Base-by-base conservation (phyloP, 2,888 invertebrate genomes). In the Willowsia nigromaculata region DNA sequence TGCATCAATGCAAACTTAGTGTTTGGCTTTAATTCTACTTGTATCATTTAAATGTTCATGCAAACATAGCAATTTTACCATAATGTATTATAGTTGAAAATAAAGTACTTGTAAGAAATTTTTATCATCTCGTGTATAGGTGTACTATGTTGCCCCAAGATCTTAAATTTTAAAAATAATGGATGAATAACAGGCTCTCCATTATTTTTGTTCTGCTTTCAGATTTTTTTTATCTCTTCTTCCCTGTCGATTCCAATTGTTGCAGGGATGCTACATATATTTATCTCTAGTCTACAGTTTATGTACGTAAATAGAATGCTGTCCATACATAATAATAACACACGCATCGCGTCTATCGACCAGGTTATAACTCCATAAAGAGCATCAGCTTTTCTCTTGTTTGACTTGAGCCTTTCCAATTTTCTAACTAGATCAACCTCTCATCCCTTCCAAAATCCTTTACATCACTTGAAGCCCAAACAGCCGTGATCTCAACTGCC, bases 341-440 rank as follows among this genome's bases (percentile, higher is more conserved):
- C 30, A 62, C 30, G 47, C 18, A 59, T 27, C 11, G 9, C 1
- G 27, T 56, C 56, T 13, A 56, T 9, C 15, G 3, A 25, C 30
- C 9, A 13, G 11, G 15, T 62, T 30, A 0, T 3, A 53, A 4
- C 11, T 53, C 22, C 59, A 62, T 27, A 62, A 15, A 62, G 25
- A n/a, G 22, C 9, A 40, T 18, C 68, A 68, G 43, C 37, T 74
- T 43, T 76, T 11, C 33, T 37, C 22, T 56, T 56, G 47, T 78
- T 78, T 78, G 33, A 37, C 56, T 65, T 82, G 71, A 84, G 40
- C 71, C 71, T 50, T 84, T 84, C 71, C 68, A 84, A 71, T 84
- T 84, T 84, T 84, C 71, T 53, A 84, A 82, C 65, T 71, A 53
- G 84, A 68, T 71, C 68, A 84, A 68, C 43, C 84, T 84, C 84